Conservation (phyloP, 1,140 invertebrate species). For the Oryctes rhinoceros region DNA sequence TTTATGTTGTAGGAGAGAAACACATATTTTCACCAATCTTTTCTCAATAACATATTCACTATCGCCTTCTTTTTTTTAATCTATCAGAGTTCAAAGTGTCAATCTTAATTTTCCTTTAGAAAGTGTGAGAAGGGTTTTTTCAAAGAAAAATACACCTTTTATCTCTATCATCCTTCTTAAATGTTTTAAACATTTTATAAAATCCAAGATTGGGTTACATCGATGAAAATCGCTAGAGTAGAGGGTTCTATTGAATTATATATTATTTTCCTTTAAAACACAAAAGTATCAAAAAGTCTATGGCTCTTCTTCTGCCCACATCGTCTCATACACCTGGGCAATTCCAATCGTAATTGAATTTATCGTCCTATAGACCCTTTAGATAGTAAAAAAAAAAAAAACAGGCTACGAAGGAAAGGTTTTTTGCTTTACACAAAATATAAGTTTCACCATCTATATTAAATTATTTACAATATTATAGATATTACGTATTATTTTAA, state of each 20-base stretch:
- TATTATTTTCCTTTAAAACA: conserved; percentile 16
- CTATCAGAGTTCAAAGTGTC: too few relatives aligned
- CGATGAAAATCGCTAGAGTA: neutral
- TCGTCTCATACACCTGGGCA: neutral
- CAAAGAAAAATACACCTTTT: too few relatives aligned
- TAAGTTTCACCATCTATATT: too few relatives aligned
- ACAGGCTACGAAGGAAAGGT: neutral
- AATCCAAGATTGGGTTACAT: neutral
- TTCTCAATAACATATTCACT: too few relatives aligned
- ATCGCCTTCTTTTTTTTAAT: too few relatives aligned
- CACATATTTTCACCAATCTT: too few relatives aligned
- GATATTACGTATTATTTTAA: too few relatives aligned
- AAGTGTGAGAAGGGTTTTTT: too few relatives aligned
- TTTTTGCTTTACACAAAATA: too few relatives aligned
- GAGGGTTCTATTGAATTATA: neutral
- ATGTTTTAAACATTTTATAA: neutral
- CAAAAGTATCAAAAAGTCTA: neutral
- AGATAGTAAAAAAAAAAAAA: conserved; percentile 7
- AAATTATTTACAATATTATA: too few relatives aligned
- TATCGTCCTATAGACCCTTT: neutral
- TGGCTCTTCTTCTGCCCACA: neutral
- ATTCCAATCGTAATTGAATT: neutral
- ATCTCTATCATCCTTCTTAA: neutral
- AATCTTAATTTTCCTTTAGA: too few relatives aligned
- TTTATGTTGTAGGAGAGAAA: too few relatives aligned